A percentile compares a stretch with the other conserved stretches of the same genome.
Conservation (phyloP, 2,113 vertebrate species). For the Pygoscelis adeliae region DNA sequence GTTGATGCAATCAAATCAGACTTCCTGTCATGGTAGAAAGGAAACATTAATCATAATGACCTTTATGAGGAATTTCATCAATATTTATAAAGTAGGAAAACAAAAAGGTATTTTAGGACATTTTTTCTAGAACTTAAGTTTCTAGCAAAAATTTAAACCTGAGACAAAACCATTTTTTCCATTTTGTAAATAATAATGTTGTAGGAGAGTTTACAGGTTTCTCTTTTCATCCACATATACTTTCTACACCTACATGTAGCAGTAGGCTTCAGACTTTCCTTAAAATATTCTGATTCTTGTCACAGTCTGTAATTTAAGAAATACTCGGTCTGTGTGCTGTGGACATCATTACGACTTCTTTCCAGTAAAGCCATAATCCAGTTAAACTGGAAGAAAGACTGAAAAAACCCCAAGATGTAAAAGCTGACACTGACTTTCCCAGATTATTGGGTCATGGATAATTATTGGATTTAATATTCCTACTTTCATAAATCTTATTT, state of each 20-base stretch:
- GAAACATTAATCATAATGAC: neutral
- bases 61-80: neutral
- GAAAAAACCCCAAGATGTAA: neutral
- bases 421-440: neutral
- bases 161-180: neutral
- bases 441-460: neutral
- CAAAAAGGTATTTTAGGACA: rapidly evolving
- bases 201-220: neutral
- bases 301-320: neutral
- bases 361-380: neutral
- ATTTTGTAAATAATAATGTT: neutral
- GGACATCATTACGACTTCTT: neutral
- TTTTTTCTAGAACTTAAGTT: neutral
- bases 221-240: neutral
- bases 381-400: neutral
- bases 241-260: neutral
- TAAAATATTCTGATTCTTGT: neutral
- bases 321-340: neutral
- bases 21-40: neutral
- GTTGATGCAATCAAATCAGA: neutral
- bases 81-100: neutral
- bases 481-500: neutral
- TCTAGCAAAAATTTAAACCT: neutral
- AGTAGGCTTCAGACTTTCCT: neutral
- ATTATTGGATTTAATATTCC: neutral